Conservation (phyloP, 2,113 vertebrate species). For the Burhinus oedicnemus region DNA sequence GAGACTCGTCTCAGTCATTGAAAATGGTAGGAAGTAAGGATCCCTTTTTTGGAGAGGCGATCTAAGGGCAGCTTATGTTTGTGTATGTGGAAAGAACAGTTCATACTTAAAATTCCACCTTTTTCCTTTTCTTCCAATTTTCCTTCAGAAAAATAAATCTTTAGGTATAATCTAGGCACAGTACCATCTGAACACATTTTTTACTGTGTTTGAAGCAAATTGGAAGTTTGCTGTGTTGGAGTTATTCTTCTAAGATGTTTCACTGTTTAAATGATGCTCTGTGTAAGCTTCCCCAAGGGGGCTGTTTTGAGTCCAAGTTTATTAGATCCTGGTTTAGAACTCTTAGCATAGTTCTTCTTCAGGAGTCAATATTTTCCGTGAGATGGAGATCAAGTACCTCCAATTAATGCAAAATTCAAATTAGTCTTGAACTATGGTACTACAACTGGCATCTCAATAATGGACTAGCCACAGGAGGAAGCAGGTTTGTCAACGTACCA, state of each 20-base stretch:
- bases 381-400: background rate
- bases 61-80: background rate
- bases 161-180: background rate
- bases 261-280: background rate
- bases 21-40: background rate
- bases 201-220: background rate
- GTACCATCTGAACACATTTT: background rate
- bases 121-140: background rate
- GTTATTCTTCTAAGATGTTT: background rate
- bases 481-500: background rate
- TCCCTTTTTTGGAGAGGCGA: background rate
- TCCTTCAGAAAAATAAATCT: background rate
- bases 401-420: constrained; percentile 47
- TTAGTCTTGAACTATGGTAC: background rate
- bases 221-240: background rate
- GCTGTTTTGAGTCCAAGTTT: background rate
- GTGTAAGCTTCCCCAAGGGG: background rate
- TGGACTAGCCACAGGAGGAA: background rate
- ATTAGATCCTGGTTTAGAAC: background rate
- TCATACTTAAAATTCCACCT: background rate
- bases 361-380: background rate
- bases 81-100: background rate
- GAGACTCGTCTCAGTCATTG: background rate
- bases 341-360: background rate
- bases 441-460: background rate